A percentile compares a stretch with the other conserved stretches of the same genome.
Evolutionary conservation across 1,140 invertebrate species (phyloP).

Genomic region (Diachasmimorpha longicaudata): DNA sequence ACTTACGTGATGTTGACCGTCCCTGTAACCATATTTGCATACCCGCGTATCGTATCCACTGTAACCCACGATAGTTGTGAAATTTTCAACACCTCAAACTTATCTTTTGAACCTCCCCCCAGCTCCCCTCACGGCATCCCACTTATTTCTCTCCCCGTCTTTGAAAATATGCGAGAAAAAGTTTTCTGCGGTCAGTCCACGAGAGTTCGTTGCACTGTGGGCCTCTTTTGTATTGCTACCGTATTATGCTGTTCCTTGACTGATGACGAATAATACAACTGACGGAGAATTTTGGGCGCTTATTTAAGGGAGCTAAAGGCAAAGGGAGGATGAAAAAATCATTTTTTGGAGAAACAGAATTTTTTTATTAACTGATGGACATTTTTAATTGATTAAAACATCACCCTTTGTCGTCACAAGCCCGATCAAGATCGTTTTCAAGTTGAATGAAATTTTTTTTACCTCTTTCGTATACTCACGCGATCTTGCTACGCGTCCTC

Average conservation of each 20-base stretch:
- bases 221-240: background rate
- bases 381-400: too few species aligned
- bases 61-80: slow-evolving; percentile 2
- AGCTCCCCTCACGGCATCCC: background rate
- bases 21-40: slow-evolving; percentile 16
- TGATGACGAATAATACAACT: background rate
- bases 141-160: background rate
- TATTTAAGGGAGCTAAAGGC: background rate
- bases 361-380: background rate
- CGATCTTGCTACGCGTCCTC: background rate
- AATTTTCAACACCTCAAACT: slow-evolving; percentile 11
- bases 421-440: background rate
- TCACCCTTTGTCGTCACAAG: too few species aligned
- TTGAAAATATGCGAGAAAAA: background rate
- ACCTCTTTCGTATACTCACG: background rate
- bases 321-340: background rate
- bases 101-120: slow-evolving; percentile 3
- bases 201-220: background rate
- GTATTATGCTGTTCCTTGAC: background rate
- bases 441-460: slow-evolving; percentile 3
- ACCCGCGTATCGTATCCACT: background rate
- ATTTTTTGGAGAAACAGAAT: too few species aligned
- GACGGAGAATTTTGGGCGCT: background rate
- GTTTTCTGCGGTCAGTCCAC: background rate
- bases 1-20: background rate